phyloP scores from a whole-genome alignment of 2,888 invertebrate genomes.

The Myopa tessellatipennis region DNA sequence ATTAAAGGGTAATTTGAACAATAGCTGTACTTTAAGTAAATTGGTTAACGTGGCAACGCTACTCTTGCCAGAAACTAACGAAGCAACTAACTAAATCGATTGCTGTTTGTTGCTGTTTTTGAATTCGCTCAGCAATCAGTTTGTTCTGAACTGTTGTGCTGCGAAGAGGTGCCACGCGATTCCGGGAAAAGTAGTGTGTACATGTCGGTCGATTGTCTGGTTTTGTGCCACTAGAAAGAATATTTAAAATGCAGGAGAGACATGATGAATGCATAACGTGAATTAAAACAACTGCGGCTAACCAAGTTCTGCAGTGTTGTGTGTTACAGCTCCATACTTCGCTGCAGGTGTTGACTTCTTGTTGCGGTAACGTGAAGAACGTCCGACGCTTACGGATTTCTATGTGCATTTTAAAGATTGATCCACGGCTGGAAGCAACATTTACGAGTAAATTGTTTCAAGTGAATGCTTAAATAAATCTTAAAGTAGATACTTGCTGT shows the following conservation, averaged over 20 bases:
- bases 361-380: conserved; percentile 27
- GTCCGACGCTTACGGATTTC: conserved; percentile 1
- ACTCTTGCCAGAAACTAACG: neutral
- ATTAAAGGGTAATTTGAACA: neutral
- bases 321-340: neutral
- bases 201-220: neutral
- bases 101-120: neutral
- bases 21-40: neutral
- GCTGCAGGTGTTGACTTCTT: conserved; percentile 35
- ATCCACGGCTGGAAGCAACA: neutral
- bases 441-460: neutral
- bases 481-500: too few species aligned
- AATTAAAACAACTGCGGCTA: conserved; percentile 9
- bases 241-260: conserved; percentile 8
- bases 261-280: conserved; percentile 20
- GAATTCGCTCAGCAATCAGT: conserved; percentile 61
- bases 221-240: conserved; percentile 1
- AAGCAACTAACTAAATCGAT: conserved; percentile 14
- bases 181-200: neutral
- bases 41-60: neutral
- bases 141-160: conserved; percentile 64
- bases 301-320: neutral
- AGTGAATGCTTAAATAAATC: neutral
- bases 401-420: conserved; percentile 1
- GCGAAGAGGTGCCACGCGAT: conserved; percentile 44